Base-by-base conservation (phyloP, 2,888 invertebrate genomes). In the Diadegma fenestrale region DNA sequence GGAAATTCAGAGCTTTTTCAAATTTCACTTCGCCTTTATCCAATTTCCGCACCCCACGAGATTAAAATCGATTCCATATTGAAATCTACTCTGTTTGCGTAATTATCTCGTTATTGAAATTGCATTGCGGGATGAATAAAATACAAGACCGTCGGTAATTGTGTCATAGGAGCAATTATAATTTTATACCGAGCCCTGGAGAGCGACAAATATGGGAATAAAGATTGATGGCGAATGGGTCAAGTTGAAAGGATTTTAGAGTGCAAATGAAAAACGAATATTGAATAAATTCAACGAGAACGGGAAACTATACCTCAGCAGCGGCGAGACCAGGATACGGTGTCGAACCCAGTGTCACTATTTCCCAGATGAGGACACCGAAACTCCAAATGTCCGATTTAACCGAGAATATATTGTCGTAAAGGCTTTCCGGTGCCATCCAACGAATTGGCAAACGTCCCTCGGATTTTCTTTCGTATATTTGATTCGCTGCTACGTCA, bases 351-450 rank as follows among this genome's bases (percentile, higher is more conserved):
- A 99, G 95, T 0, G 99, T 99, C 12, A 99, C 98, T 72, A 99
- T 98, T 94, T 99, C 99, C 99, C 99, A 99, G 91, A 99, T 96
- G 12, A 99, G 95, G 17, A 99, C 97, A 0, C 99, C 99, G 91
- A 98, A 99, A 90, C 98, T 98, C 99, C 99, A 99, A 64, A 99
- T 97, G 93, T 99, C 99, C 1, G 98, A 98, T 94, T 98, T 98
- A 1, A 97, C 96, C 14, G 98, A 98, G 94, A 98, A 99, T 91
- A 98, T 96, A 92, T 98, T 98, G 92, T 99, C 98, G 93, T 98
- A 98, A 1, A 99, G 95, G 1, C 98, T 98, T 92, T 99, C 99
- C 0, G 98, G 98, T 0, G 99, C 98, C 99, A 99, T 99, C 99
- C 99, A 99, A 93, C 98, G 95, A 64, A 96, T 95, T 1, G 96